Evolutionary conservation across 2,888 invertebrate genomes (phyloP).

Genomic region (Alloplasta piceator): DNA sequence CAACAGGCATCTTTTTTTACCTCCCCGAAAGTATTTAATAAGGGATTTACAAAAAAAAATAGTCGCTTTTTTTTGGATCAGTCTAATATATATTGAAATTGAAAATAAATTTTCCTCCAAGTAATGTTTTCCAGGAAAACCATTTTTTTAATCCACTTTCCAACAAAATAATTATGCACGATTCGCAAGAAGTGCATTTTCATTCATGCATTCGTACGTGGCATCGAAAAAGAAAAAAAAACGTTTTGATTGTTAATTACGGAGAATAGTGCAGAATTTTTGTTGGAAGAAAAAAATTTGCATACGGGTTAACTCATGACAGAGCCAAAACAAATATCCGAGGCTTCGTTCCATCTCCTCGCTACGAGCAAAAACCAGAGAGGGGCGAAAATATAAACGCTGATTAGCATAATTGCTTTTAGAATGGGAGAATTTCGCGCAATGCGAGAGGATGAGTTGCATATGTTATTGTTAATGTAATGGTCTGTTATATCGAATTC

Average conservation of each 20-base stretch:
- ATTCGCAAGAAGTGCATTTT: no score
- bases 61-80: no score
- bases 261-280: neutral
- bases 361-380: conserved; percentile 5
- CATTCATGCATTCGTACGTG: no score
- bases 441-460: neutral
- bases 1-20: no score
- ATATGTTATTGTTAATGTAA: conserved; percentile 1
- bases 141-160: no score
- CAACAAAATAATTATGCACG: no score
- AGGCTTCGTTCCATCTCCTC: conserved; percentile 1
- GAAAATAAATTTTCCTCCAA: no score
- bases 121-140: no score
- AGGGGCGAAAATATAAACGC: conserved; percentile 17
- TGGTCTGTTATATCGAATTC: neutral
- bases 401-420: conserved; percentile 24
- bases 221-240: no score
- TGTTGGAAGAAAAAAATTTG: neutral
- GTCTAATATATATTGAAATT: no score
- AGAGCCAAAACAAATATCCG: neutral
- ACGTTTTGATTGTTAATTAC: neutral
- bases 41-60: no score
- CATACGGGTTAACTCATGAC: neutral
- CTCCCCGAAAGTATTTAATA: no score
- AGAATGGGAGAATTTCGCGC: neutral